Evolutionary conservation across 2,113 vertebrate genomes (phyloP).

Genomic region (Percina caprodes): DNA sequence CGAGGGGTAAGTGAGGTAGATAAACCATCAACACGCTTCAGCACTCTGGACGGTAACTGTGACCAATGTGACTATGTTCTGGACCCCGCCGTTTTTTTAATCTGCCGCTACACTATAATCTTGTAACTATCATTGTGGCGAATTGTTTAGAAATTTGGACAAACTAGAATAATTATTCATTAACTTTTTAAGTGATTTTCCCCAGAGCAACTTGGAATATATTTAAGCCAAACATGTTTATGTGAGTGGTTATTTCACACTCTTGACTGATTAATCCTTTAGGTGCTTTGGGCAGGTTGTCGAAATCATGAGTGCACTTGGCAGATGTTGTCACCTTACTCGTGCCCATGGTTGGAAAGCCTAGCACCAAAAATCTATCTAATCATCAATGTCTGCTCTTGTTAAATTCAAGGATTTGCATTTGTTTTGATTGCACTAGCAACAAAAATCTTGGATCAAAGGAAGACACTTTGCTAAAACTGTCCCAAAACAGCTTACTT

Average conservation of each 20-base stretch:
- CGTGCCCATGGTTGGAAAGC: background rate
- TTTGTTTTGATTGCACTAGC: background rate
- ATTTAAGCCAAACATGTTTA: slow-evolving; percentile 6
- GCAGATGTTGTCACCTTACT: slow-evolving; percentile 7
- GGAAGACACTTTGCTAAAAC: background rate
- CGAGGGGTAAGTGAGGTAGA: slow-evolving; percentile 35
- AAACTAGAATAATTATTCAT: slow-evolving; percentile 8
- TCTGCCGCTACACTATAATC: background rate
- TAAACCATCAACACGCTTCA: slow-evolving; percentile 25
- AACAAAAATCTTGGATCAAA: background rate
- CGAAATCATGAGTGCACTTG: slow-evolving; percentile 5
- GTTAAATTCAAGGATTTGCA: background rate
- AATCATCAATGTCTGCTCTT: background rate
- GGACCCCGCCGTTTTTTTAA: slow-evolving; percentile 3
- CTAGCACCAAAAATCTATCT: background rate
- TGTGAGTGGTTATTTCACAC: slow-evolving; percentile 2
- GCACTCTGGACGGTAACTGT: slow-evolving; percentile 16
- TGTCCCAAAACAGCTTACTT: background rate
- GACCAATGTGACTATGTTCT: slow-evolving; percentile 28
- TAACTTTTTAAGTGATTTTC: background rate
- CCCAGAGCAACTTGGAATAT: background rate
- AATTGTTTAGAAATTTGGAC: slow-evolving; percentile 2
- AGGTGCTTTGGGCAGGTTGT: slow-evolving; percentile 17
- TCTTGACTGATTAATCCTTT: background rate
- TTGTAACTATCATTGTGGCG: background rate